Evolutionary conservation across 2,888 invertebrate genomes (phyloP), one percentile per base, ranked within the genome.

Genomic region (Aradus depressus): DNA sequence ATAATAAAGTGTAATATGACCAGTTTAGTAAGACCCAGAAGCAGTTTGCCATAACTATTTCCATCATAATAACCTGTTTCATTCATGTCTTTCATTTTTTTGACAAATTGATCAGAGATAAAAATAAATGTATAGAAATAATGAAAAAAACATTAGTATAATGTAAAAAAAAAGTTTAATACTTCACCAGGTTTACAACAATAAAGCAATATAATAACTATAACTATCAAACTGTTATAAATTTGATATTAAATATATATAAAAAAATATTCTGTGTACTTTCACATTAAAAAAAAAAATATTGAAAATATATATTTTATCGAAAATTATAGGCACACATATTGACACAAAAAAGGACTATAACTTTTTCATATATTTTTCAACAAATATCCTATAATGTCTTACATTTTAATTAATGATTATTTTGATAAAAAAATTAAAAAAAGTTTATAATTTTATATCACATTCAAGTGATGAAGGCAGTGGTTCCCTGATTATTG

Each of bases 121-220:
- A n/a, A n/a, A n/a, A n/a, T n/a, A n/a, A n/a, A n/a, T n/a, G n/a
- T n/a, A n/a, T n/a, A n/a, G n/a, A n/a, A n/a, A n/a, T n/a, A n/a
- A n/a, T n/a, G n/a, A n/a, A n/a, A 4, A 34, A 34, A 34, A 34
- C 4, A 34, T 16, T 16, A 49, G 22, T 12, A 16, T 32, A 16
- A 44, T 48, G 35, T 32, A 39, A 44, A 49, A 51, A 45, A 51
- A 21, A 50, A 44, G 39, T 47, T 51, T 54, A 54, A 48, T 54
- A 47, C 49, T 54, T 54, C 54, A 54, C 54, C 54, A 49, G 38
- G 44, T 44, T 42, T 41, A 54, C 41, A 54, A 54, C 21, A 35
- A 50, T 47, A 54, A 54, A 54, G 51, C 54, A 48, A 50, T 25
- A 42, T 23, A 34, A 34, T 44, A 26, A 12, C 41, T 42, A 49